phyloP scores from a whole-genome alignment of 2,113 vertebrate species.

The Alces alces region DNA sequence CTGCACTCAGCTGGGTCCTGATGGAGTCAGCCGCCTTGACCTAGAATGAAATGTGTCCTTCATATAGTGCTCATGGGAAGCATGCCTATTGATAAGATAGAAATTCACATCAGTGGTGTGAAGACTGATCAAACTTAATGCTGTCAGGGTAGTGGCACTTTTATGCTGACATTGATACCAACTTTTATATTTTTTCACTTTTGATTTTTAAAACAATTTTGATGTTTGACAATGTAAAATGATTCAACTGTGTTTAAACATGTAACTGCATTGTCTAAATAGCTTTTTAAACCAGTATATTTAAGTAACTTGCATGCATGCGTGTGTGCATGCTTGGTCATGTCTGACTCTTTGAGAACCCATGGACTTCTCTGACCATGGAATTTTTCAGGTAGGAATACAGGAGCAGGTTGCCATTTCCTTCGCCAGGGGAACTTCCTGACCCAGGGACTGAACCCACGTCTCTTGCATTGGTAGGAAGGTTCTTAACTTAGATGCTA shows the following conservation, averaged over 20 bases:
- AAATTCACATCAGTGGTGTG: not conserved
- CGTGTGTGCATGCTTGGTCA: fast-evolving
- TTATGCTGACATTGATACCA: not conserved
- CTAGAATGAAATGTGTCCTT: not conserved
- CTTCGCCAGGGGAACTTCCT: not conserved
- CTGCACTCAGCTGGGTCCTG: not conserved
- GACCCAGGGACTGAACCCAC: not conserved
- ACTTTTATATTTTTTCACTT: not conserved
- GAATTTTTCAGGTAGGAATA: not conserved
- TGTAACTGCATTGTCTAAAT: not conserved
- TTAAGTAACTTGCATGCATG: not conserved
- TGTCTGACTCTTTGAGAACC: not conserved
- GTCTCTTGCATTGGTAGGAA: not conserved
- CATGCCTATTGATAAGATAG: not conserved
- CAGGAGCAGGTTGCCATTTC: not conserved
- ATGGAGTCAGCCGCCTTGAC: not conserved
- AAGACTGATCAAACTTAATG: not conserved
- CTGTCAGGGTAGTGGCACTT: not conserved
- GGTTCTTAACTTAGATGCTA: not conserved
- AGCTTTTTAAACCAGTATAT: not conserved
- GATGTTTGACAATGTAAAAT: not conserved
- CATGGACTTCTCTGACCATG: not conserved
- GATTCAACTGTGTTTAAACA: not conserved
- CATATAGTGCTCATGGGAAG: not conserved
- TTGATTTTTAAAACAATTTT: not conserved